Percentiles rank a stretch among this genome's conserved stretches.
These are phyloP conservation scores for Cryptotis parvus DNA, from an alignment of 2,113 vertebrate species.

Conservation along the genomic window DNA sequence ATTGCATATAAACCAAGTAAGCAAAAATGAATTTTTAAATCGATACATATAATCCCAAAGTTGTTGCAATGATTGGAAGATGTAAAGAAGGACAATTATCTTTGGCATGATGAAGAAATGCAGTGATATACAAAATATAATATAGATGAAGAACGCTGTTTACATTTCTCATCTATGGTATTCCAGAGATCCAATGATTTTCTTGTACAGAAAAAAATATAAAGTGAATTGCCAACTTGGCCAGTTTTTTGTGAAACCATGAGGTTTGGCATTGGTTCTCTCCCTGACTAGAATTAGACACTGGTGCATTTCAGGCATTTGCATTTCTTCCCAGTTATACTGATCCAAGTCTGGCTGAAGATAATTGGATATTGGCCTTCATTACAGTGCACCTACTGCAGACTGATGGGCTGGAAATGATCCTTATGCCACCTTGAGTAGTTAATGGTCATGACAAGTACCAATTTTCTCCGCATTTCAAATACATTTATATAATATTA, in stretches of 20 bases:
- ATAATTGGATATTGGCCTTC: constrained; percentile 63
- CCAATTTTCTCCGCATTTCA: constrained; percentile 8
- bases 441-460: constrained; percentile 40
- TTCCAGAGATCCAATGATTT: constrained; percentile 48
- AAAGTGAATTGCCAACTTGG: constrained; percentile 74
- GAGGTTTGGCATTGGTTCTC: constrained; percentile 53
- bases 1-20: not conserved
- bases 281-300: constrained; percentile 45
- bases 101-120: not conserved
- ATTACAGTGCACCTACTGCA: constrained; percentile 56
- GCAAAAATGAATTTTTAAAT: constrained; percentile 8
- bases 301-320: constrained; percentile 66
- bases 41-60: not conserved
- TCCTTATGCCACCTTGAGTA: constrained; percentile 65
- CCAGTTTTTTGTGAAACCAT: constrained; percentile 63
- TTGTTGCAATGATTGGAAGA: not conserved
- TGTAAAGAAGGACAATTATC: not conserved
- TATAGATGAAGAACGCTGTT: constrained; percentile 5
- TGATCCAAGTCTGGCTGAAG: constrained; percentile 69
- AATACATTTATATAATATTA: not conserved
- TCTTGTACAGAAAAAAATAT: constrained; percentile 39
- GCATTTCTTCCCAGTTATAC: constrained; percentile 61
- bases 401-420: constrained; percentile 72
- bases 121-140: not conserved
- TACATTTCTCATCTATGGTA: not conserved